These are phyloP conservation scores for Caenorhabditis tropicalis DNA, from an alignment of 1,140 invertebrate species.

Conservation along the genomic window DNA sequence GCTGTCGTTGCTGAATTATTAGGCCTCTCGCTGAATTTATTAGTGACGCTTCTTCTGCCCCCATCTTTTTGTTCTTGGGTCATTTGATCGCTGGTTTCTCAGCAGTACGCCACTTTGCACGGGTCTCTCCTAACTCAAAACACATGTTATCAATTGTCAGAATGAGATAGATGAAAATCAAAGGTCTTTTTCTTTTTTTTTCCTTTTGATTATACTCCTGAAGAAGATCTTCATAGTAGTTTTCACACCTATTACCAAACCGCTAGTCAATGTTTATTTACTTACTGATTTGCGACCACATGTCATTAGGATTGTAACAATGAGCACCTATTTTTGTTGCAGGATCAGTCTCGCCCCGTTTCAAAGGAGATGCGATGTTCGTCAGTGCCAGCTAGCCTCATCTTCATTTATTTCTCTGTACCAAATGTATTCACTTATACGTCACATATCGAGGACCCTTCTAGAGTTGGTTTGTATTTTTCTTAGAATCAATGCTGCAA, in stretches of 20 bases:
- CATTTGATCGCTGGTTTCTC: constrained; percentile 19
- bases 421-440: constrained; percentile 28
- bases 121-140: constrained; percentile 23
- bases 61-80: background rate
- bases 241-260: background rate
- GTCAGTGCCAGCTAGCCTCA: constrained; percentile 8
- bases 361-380: constrained; percentile 33
- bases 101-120: background rate
- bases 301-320: constrained; percentile 2
- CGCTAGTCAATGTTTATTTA: background rate
- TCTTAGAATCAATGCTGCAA: background rate
- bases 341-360: background rate
- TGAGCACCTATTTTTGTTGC: constrained; percentile 30
- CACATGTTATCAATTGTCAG: constrained; percentile 23
- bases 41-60: background rate
- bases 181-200: background rate
- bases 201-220: background rate
- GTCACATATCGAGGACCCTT: constrained; percentile 21
- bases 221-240: background rate
- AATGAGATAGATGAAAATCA: background rate
- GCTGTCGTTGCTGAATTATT: constrained; percentile 35
- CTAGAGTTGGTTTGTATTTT: constrained; percentile 6
- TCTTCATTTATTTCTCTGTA: background rate
- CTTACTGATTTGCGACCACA: background rate
- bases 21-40: constrained; percentile 26